Evolutionary conservation across 2,888 invertebrate genomes (phyloP).

Genomic region (Nezara viridula): DNA sequence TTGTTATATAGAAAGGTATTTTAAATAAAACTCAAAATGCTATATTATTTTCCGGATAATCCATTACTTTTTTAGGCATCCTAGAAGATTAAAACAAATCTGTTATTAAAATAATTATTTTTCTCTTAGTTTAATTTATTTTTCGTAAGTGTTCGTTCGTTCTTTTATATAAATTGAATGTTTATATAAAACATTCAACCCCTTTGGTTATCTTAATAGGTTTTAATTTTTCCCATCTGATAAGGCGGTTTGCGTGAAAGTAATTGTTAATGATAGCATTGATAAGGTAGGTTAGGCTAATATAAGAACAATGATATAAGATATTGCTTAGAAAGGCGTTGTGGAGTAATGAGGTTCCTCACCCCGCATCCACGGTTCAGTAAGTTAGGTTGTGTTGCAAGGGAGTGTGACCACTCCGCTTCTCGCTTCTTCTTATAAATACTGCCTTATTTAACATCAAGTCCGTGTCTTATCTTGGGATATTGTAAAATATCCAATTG

Average conservation of each 20-base stretch:
- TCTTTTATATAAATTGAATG: too few species aligned
- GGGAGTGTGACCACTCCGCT: not conserved
- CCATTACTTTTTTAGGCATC: too few species aligned
- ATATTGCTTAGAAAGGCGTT: not conserved
- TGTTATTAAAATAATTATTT: too few species aligned
- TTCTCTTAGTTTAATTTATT: too few species aligned
- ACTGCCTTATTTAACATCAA: constrained; percentile 1
- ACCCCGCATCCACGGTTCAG: not conserved
- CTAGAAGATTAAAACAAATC: too few species aligned
- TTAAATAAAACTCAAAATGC: too few species aligned
- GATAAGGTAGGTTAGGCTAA: not conserved
- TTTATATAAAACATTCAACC: too few species aligned
- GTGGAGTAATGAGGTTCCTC: not conserved
- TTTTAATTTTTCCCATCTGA: not conserved
- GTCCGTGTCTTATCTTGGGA: not conserved
- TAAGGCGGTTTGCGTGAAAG: not conserved
- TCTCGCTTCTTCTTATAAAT: not conserved
- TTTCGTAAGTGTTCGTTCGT: too few species aligned
- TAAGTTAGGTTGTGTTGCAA: not conserved
- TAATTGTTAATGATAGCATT: not conserved
- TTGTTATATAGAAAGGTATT: too few species aligned
- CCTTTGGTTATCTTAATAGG: not conserved
- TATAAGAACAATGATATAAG: not conserved
- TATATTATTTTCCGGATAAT: too few species aligned
- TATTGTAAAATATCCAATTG: not conserved